Base-by-base conservation (phyloP, 2,113 vertebrate species). In the Dendrocopos noguchii region DNA sequence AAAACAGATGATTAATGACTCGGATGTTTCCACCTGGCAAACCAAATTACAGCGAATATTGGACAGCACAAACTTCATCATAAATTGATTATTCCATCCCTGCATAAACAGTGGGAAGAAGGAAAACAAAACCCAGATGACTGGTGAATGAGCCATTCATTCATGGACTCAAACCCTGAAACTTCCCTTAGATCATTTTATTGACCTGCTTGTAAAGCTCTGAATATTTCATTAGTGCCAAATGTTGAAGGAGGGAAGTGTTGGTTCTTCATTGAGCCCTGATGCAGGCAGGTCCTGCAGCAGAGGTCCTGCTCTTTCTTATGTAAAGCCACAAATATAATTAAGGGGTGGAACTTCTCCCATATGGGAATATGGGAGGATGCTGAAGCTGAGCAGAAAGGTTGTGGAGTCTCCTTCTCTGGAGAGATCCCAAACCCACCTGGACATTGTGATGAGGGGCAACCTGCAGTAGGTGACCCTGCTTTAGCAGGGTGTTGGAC, bases 1-100 rank as follows among this genome's bases (percentile, higher is more conserved):
- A 27, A 83, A 95, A 29, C 59, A 57, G 80, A 74, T 96, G 92
- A 96, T 96, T 93, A 94, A 96, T 84, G 94, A 82, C 81, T 91
- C 39, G 29, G 64, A 56, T 42, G 78, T 68, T 92, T 80, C 94
- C 92, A 89, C 84, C 92, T 92, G 95, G 92, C 94, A 95, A 92
- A 91, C 39, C 53, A 90, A 92, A 93, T 95, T 84, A 91, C 76
- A 15, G 80, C 47, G 64, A 80, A 55, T 84, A 80, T 87, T 77
- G 84, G 91, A 74, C 81, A 70, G 91, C 87, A 81, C 67, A 66
- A 93, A 93, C 88, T 86, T 93, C 85, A 76, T 93, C 66, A 80
- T 77, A 84, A 93, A 95, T 92, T 93, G 86, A 87, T 94, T 92
- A 42, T 84, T 70, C 72, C 81, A 67, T 14, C 50, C 60, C 27